Conservation (phyloP, 2,113 vertebrate species). For the Peromyscus leucopus region DNA sequence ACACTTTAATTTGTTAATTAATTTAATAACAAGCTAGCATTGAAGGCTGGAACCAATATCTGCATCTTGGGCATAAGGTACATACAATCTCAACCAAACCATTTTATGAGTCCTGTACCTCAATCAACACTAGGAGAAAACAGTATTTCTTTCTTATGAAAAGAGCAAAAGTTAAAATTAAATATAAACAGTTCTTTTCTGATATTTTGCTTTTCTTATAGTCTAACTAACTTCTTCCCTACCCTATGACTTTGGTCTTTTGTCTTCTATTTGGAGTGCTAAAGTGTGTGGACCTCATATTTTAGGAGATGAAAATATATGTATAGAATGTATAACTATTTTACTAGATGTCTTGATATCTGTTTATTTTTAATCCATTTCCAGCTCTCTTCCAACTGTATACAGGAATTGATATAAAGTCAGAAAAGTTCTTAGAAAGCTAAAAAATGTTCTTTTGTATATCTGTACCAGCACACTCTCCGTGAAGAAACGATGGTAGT, state of each 20-base stretch:
- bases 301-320: background rate
- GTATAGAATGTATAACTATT: conserved; percentile 15
- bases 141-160: background rate
- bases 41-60: background rate
- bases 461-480: conserved; percentile 90
- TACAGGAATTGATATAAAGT: conserved; percentile 72
- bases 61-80: background rate
- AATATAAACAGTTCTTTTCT: background rate
- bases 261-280: background rate
- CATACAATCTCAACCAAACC: background rate
- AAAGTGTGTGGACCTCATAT: background rate
- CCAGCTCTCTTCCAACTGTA: conserved; percentile 65
- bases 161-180: background rate
- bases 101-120: background rate
- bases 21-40: conserved; percentile 2
- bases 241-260: conserved; percentile 5
- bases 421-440: conserved; percentile 68
- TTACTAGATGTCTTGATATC: background rate
- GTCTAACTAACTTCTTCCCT: background rate
- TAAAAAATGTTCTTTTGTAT: conserved; percentile 88
- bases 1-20: background rate
- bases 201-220: background rate
- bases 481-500: conserved; percentile 86
- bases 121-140: background rate
- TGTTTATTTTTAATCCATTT: conserved; percentile 58